Conservation (phyloP, 1,140 invertebrate genomes). For the Protaetia brevitarsis region DNA sequence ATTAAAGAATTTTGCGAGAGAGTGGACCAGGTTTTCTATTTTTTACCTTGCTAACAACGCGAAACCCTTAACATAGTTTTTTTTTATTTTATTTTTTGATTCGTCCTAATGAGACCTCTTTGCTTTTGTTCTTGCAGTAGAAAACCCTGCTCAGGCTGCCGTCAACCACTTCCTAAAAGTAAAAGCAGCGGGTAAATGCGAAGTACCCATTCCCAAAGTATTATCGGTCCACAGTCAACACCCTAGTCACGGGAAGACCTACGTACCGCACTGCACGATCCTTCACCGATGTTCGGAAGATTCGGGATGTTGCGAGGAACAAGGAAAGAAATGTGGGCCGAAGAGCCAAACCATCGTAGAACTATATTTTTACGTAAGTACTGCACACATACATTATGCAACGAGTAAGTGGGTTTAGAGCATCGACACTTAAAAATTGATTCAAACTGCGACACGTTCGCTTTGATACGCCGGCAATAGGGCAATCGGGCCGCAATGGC, state of each 20-base stretch:
- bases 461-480: no score
- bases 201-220: constrained; percentile 9
- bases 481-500: no score
- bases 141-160: background rate
- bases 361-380: constrained; percentile 67
- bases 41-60: no score
- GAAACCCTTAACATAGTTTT: no score
- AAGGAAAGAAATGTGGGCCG: constrained; percentile 60
- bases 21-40: no score
- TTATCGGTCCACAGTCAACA: constrained; percentile 54
- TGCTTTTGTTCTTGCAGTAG: background rate
- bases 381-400: no score
- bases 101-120: no score
- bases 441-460: no score
- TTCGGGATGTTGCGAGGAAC: constrained; percentile 65
- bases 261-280: constrained; percentile 67
- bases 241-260: constrained; percentile 61
- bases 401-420: no score
- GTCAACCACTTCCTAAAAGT: constrained; percentile 6
- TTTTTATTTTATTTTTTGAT: no score
- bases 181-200: background rate
- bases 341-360: constrained; percentile 60
- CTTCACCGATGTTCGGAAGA: constrained; percentile 70
- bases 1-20: no score
- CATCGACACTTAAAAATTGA: no score